phyloP scores from a whole-genome alignment of 1,140 invertebrate species.

The Aphelenchoides besseyi region DNA sequence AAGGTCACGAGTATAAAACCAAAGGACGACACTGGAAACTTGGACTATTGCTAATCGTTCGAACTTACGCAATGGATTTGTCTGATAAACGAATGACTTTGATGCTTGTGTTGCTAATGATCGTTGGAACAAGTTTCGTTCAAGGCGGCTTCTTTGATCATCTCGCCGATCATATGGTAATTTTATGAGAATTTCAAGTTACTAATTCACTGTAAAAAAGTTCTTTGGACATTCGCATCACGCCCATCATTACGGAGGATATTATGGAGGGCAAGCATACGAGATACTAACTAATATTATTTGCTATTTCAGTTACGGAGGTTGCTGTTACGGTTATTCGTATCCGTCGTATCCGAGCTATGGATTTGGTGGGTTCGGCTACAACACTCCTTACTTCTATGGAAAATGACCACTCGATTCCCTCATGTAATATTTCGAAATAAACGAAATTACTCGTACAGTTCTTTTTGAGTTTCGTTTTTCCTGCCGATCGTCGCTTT shows the following conservation, averaged over 20 bases:
- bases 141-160: conserved; percentile 1
- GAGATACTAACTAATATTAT: too few relatives aligned
- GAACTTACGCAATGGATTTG: too few relatives aligned
- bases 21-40: too few relatives aligned
- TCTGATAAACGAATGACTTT: too few relatives aligned
- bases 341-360: not conserved
- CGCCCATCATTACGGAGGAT: not conserved
- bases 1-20: too few relatives aligned
- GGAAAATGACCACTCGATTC: not conserved
- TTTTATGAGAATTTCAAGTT: not conserved
- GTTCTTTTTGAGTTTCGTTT: not conserved
- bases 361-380: not conserved
- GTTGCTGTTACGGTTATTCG: not conserved
- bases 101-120: too few relatives aligned
- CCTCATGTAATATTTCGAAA: too few relatives aligned
- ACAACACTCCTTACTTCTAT: not conserved
- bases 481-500: not conserved
- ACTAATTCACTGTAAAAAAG: not conserved
- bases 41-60: too few relatives aligned
- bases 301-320: not conserved
- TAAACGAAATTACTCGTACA: too few relatives aligned
- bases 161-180: conserved; percentile 1
- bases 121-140: too few relatives aligned
- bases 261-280: conserved; percentile 3
- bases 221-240: conserved; percentile 4